These are phyloP conservation scores for Saccostrea echinata DNA, from an alignment of 1,140 invertebrate genomes.

Conservation along the genomic window DNA sequence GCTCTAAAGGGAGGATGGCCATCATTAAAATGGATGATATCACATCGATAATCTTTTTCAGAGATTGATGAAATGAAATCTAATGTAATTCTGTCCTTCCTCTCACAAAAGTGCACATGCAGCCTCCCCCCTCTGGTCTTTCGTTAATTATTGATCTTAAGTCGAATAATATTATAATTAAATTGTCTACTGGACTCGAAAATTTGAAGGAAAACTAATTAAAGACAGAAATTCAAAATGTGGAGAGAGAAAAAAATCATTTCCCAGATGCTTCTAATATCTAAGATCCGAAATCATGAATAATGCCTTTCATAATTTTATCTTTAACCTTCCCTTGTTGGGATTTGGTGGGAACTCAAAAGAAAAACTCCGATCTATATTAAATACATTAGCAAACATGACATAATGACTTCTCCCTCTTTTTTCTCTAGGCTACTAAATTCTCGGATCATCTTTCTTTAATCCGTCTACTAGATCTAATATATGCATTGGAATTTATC, in stretches of 20 bases:
- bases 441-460: neutral
- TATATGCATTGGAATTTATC: constrained; percentile 8
- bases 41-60: neutral
- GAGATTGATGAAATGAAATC: constrained; percentile 14
- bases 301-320: neutral
- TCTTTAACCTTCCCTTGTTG: neutral
- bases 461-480: neutral
- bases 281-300: neutral
- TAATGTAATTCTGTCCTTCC: neutral
- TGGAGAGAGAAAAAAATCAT: neutral
- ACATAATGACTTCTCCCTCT: neutral
- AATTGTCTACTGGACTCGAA: constrained; percentile 24
- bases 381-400: constrained; percentile 27
- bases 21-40: neutral
- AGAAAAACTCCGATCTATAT: neutral
- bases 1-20: neutral
- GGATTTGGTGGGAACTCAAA: neutral
- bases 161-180: constrained; percentile 11
- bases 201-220: neutral
- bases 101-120: neutral
- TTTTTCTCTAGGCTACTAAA: neutral
- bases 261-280: neutral
- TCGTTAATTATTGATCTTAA: constrained; percentile 8
- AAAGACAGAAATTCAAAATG: neutral
- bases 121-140: neutral